A percentile compares a stretch with the other conserved stretches of the same genome.
Evolutionary conservation across 1,140 invertebrate genomes (phyloP).

Genomic region (Geopemphigus sp.): DNA sequence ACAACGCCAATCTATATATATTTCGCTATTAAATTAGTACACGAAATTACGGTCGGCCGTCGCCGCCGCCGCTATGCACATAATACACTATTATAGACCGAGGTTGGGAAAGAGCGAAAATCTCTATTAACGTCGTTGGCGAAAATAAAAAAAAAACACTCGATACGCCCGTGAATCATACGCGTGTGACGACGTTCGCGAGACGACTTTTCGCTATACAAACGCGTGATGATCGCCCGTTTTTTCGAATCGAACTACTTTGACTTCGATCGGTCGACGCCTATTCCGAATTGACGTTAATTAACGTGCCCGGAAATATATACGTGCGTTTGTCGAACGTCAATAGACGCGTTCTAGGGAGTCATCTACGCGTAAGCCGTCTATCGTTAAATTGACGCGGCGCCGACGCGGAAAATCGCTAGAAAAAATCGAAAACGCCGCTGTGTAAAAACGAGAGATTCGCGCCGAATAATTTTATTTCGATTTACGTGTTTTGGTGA

Average conservation of each 20-base stretch:
- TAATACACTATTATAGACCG: neutral
- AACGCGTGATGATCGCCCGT: neutral
- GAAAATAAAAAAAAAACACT: neutral
- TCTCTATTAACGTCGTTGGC: neutral
- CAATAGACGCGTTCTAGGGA: too few relatives aligned
- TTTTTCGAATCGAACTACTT: neutral
- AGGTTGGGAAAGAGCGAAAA: neutral
- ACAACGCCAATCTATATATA: neutral
- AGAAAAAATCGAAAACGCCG: too few relatives aligned
- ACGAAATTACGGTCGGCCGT: neutral
- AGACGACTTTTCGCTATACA: slow-evolving; percentile 12
- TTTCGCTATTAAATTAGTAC: neutral
- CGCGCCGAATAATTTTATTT: too few relatives aligned
- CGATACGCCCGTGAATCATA: neutral
- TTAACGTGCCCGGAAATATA: too few relatives aligned
- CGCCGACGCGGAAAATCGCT: too few relatives aligned
- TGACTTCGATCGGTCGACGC: neutral
- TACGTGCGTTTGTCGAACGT: too few relatives aligned
- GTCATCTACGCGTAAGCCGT: too few relatives aligned
- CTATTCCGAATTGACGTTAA: neutral
- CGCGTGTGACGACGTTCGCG: neutral
- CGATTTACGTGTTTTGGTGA: too few relatives aligned
- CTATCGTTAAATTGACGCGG: too few relatives aligned
- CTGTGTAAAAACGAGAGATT: too few relatives aligned
- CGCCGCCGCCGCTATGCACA: too few relatives aligned